Conservation (phyloP, 2,797 vertebrate species). For the Catharus ustulatus region DNA sequence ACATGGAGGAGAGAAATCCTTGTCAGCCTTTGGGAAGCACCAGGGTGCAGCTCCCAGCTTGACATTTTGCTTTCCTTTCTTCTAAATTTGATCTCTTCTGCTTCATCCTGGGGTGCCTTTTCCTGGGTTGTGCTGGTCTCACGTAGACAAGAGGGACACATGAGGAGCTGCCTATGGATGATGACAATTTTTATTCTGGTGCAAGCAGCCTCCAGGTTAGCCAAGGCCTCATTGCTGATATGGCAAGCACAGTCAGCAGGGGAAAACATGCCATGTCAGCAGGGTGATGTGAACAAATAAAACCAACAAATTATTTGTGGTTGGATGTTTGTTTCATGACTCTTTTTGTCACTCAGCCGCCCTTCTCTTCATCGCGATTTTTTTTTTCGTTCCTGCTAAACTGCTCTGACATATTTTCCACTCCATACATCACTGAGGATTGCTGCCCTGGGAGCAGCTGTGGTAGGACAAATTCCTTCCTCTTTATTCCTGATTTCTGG, state of each 20-base stretch:
- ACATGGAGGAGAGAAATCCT: neutral
- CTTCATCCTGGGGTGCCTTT: neutral
- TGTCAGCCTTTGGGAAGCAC: neutral
- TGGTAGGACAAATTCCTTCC: neutral
- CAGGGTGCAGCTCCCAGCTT: neutral
- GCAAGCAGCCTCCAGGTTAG: neutral
- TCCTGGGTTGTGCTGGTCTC: neutral
- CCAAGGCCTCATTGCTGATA: neutral
- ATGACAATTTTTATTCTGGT: neutral
- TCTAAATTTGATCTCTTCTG: neutral
- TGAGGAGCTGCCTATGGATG: neutral
- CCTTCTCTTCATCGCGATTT: neutral
- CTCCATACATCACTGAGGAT: neutral
- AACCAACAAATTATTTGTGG: slow-evolving; percentile 55
- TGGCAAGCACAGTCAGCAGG: neutral
- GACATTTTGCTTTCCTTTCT: neutral
- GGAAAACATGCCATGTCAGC: slow-evolving; percentile 21
- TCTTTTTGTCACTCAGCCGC: slow-evolving; percentile 23
- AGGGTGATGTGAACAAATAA: slow-evolving; percentile 13
- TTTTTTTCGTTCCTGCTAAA: neutral
- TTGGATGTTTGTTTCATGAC: slow-evolving; percentile 63
- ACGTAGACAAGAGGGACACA: fast-evolving
- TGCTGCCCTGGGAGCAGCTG: neutral
- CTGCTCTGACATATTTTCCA: slow-evolving; percentile 34
- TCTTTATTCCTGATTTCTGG: neutral